Base-by-base conservation (phyloP, 2,797 vertebrate species). In the Rhynchonycteris naso region DNA sequence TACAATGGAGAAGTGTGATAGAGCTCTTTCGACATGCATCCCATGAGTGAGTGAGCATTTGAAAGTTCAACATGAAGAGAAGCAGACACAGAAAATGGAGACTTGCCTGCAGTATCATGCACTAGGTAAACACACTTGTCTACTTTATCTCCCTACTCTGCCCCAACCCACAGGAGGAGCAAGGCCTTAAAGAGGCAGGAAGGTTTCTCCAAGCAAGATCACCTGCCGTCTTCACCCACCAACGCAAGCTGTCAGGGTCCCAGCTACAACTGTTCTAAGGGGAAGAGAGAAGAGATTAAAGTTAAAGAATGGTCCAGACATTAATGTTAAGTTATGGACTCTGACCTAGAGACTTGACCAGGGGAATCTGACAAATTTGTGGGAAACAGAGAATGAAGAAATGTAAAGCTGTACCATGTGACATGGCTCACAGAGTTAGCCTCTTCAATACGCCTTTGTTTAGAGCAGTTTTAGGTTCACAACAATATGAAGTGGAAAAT, bases 21-120 rank as follows among this genome's bases (percentile, higher is more conserved):
- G 52, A 0, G 10, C 0, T 11, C 15, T 61, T 54, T 75, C 82
- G 1, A 61, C 5, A 2, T 10, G 22, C 8, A 9, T 1, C 10
- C 75, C 11, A 56, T 13, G 43, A 47, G 33, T 85, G 13, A 59
- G 28, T 66, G 86, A 47, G 59, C 59, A 1, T 33, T 61, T 68
- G 52, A 65, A 85, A 61, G 33, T 33, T 22, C 33, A 43, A 61
- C 33, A 0, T 24, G 38, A 47, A 28, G 22, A 85, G 16, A 52
- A 14, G n/a, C 7, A 66, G 50, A 18, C 72, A 59, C 3, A 5
- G 30, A 24, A 43, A 26, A 78, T 0, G 14, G 43, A 61, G 71
- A 83, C 8, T 8, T 9, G 12, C 35, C 12, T 9, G 12, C 35
- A 43, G 0, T 3, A 24, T 61, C 33, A 86, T 59, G 69, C 18